Evolutionary conservation across 2,888 invertebrate genomes (phyloP), one percentile per base, ranked within the genome.

Genomic region (Patella pellucida): DNA sequence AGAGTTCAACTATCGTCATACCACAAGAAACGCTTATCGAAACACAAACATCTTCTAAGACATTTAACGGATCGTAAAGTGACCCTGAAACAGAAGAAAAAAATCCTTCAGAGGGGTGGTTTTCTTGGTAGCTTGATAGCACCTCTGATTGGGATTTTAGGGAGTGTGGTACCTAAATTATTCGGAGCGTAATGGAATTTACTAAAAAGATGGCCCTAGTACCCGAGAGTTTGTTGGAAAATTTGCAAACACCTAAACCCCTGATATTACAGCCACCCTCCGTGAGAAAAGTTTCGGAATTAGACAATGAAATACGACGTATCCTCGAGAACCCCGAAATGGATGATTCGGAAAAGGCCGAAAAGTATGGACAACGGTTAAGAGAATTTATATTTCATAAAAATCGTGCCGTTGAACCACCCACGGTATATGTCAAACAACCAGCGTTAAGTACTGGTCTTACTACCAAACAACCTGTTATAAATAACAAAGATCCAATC

Each of bases 31-130:
- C 50, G 31, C 12, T 76, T 76, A 56, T 14, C 14, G 41, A 52
- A 69, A 51, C 50, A 74, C 54, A 74, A 76, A 19, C 11, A 31
- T 3, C n/a, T n/a, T 31, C 27, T 19, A 16, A n/a, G 52, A 19
- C 41, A 27, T 12, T 27, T 73, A 41, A 71, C 52, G n/a, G 67
- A 31, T 14, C 62, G 71, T 19, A 41, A 23, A 31, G 56, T 23
- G 4, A 16, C 68, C 1, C 19, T 71, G 16, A 73, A 71, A n/a
- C 19, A 41, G 19, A 23, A 52, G 19, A 71, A 51, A 67, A 50
- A 15, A 71, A 41, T 72, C 50, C 15, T 67, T 54, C 51, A 71
- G 51, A 56, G 69, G 68, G 69, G 72, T 23, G 73, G 71, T 14
- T 71, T 73, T 67, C 2, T 74, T 1, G 52, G 68, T 14, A 69